These are phyloP conservation scores for Boloria euphrosyne DNA, from an alignment of 2,888 invertebrate species.

Conservation along the genomic window DNA sequence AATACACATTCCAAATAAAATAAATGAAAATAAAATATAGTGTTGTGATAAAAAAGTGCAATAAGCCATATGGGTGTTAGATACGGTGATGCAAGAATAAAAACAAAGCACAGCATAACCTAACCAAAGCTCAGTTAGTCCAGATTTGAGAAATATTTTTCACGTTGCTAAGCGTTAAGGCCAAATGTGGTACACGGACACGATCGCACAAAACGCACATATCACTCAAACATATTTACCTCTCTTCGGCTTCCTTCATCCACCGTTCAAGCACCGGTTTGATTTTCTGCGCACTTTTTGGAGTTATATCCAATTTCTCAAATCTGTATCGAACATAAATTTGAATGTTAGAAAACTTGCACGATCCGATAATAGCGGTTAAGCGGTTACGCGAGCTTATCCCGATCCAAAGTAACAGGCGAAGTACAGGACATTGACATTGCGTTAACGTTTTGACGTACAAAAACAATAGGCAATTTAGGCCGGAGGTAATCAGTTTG, in stretches of 20 bases:
- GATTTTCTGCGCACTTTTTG: conserved; percentile 99
- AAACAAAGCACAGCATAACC: conserved; percentile 39
- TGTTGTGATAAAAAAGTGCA: conserved; percentile 2
- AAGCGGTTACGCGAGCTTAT: conserved; percentile 45
- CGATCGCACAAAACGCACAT: conserved; percentile 74
- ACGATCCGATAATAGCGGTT: conserved; percentile 60
- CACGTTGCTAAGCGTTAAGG: conserved; percentile 77
- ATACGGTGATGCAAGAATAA: conserved; percentile 5
- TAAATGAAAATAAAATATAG: conserved; percentile 8
- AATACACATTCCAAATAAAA: conserved; percentile 2
- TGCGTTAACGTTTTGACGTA: conserved; percentile 72
- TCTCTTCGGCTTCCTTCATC: conserved; percentile 99
- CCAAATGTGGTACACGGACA: conserved; percentile 77
- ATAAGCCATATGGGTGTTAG: conserved; percentile 2
- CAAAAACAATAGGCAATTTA: conserved; percentile 80
- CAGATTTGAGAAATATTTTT: conserved; percentile 81
- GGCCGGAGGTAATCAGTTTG: conserved; percentile 78
- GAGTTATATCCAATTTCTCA: conserved; percentile 99
- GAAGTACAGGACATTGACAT: conserved; percentile 88
- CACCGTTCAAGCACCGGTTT: conserved; percentile 98
- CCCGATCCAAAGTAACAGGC: conserved; percentile 68
- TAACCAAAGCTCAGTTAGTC: conserved; percentile 75
- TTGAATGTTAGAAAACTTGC: conserved; percentile 73
- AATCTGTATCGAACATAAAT: conserved; percentile 89
- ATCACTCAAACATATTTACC: conserved; percentile 85